These are phyloP conservation scores for Sepiola atlantica DNA, from an alignment of 2,888 invertebrate species.

Conservation along the genomic window DNA sequence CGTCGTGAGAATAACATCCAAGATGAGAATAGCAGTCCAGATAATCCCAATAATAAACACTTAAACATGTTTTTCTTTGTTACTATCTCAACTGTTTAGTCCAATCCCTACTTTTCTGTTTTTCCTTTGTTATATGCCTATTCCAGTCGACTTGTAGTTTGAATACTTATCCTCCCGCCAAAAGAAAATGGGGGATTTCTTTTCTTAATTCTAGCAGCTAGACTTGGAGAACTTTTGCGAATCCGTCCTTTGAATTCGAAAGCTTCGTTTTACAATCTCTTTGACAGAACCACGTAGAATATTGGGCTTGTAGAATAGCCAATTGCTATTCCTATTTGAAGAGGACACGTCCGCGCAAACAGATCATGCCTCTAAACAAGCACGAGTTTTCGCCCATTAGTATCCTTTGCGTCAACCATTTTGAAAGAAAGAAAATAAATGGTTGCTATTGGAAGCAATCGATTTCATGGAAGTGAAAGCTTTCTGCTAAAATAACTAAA, in stretches of 20 bases:
- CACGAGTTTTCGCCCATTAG: not conserved
- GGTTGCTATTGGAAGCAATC: not conserved
- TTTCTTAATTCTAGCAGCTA: not conserved
- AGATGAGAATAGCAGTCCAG: no score
- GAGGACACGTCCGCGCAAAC: not conserved
- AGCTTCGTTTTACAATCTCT: not conserved
- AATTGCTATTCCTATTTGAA: not conserved
- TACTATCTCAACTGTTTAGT: not conserved
- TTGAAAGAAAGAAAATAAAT: not conserved
- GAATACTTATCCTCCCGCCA: not conserved
- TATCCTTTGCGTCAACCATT: not conserved
- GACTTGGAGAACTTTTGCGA: not conserved
- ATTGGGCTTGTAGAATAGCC: not conserved
- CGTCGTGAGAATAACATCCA: no score
- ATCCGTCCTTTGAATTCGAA: not conserved
- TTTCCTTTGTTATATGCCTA: not conserved
- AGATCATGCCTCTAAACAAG: conserved; percentile 19
- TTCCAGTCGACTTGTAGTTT: not conserved
- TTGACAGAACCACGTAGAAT: not conserved
- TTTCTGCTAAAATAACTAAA: no score
- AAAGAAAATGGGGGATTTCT: not conserved
- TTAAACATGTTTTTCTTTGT: not conserved
- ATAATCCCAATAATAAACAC: not conserved
- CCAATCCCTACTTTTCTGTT: not conserved
- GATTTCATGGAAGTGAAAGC: not conserved